Evolutionary conservation across 2,113 vertebrate genomes (phyloP), one percentile per base, ranked within the genome.

Genomic region (Aleadryas rufinucha): DNA sequence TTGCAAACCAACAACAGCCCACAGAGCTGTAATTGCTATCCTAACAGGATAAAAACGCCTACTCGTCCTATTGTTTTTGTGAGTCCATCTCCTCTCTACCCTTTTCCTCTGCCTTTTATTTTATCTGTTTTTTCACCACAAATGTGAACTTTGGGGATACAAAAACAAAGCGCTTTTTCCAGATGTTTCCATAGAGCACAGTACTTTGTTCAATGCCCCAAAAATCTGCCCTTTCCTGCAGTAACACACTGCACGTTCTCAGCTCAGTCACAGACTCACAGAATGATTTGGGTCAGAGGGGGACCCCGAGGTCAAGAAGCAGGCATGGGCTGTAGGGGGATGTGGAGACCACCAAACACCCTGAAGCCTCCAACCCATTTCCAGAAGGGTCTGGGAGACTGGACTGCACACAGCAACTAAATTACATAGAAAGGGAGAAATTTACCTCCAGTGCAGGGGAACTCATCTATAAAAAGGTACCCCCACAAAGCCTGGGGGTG

Each of bases 1-100:
- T 91, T 96, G 94, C 81, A 94, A 91, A 91, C 74, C 65, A 94
- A 89, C 87, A 96, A 79, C 82, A 89, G 66, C 63, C 70, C 63
- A 91, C 37, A 94, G 82, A 94, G 81, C 66, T 91, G 65, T 94
- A 95, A 94, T 84, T 91, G 89, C 87, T 84, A 90, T 81, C 60
- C 68, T 95, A 80, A 94, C 84, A 89, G 81, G 77, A 92, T 87
- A 84, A 92, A 91, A 95, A 78, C 2, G 7, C 89, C 87, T 95
- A 71, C 74, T 94, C 39, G 4, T 89, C 87, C 65, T 79, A 49
- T 79, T 93, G 84, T 61, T 91, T 91, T 79, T 89, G 44, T 89
- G 69, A 93, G 91, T 57, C 81, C 50, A 78, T 92, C 77, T 85
- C 74, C 77, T 91, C 60, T 68, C 61, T 52, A 60, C 21, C 23